Base-by-base conservation (phyloP, 2,888 invertebrate species). In the Dendrolimus houi region DNA sequence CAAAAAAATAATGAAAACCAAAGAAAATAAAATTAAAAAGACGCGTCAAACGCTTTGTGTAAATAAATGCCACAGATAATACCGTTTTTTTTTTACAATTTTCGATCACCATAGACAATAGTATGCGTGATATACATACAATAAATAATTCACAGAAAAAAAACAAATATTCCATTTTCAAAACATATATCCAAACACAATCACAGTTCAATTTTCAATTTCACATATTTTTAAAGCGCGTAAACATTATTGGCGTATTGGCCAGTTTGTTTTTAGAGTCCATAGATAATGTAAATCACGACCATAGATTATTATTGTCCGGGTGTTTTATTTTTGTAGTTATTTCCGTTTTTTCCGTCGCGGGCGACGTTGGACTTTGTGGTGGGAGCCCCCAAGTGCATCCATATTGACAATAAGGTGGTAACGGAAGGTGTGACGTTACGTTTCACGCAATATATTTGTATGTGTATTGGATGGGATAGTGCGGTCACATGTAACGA, bases 321-420 rank as follows among this genome's bases (percentile, higher is more conserved):
- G 52, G 47, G 42, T 56, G 41, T 47, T 57, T 14, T 60, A 9
- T 42, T 10, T 10, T 47, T 10, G 47, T 64, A 69, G 66, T 86
- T 84, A 89, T 90, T 90, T 89, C 71, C 90, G 90, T 89, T 90
- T 90, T 90, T 90, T 90, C 75, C 90, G 90, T 79, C 90, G 90
- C 84, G 88, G 84, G 69, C 88, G 90, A 84, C 89, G 90, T 85
- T 85, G 85, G 83, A 85, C 90, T 89, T 90, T 89, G 87, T 79
- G 81, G 77, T 78, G 78, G 85, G 85, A 83, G 81, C 83, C 83
- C 81, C 83, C 81, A 84, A 83, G 75, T 47, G 47, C 75, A 77
- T 85, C 85, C 88, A 79, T 82, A 63, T 77, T 77, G 78, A 79
- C 73, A 77, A 72, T 69, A 71, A 77, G 77, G 71, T 70, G 75